Base-by-base conservation (phyloP, 2,797 vertebrate genomes). In the Austrolebias charrua region DNA sequence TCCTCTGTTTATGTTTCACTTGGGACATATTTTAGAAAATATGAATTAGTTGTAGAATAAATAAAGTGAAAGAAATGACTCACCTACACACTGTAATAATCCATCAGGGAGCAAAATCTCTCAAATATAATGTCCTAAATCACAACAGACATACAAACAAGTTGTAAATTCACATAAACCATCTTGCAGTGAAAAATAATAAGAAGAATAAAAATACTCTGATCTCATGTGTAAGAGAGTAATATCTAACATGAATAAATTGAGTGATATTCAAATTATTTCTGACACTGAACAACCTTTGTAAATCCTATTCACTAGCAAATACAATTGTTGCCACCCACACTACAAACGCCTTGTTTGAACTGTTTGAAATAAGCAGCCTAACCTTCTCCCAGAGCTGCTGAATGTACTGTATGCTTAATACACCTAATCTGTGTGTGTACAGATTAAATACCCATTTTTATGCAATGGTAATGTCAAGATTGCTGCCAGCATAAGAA, bases 281-380 rank as follows among this genome's bases (percentile, higher is more conserved):
- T 66, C 40, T 74, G 73, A 78, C 70, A 66, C 63, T 1, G 7
- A 57, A 51, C 42, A 54, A 49, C 49, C 69, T 76, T 51, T 52
- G 72, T 69, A 46, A 70, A 69, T 66, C 75, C 72, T 66, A 78
- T 82, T 66, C 68, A 59, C 58, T 29, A 56, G 44, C 59, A 68
- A 76, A 77, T 53, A 63, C 49, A 73, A 55, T 54, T 74, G 31
- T 16, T 54, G 48, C 67, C 69, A 61, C 75, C 71, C 63, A 74
- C 77, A 54, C 63, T 24, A 16, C 63, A 51, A 54, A 44, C 51
- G 45, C 50, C 1, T 59, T 71, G 31, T 76, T 63, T 79, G 40
- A 84, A 71, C 40, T 52, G 29, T 10, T 47, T 49, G 77, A 47
- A 67, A 48, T 18, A 19, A 59, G 47, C 43, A 52, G 43, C 1